Evolutionary conservation across 1,140 invertebrate species (phyloP).

Genomic region (Goniozus legneri): DNA sequence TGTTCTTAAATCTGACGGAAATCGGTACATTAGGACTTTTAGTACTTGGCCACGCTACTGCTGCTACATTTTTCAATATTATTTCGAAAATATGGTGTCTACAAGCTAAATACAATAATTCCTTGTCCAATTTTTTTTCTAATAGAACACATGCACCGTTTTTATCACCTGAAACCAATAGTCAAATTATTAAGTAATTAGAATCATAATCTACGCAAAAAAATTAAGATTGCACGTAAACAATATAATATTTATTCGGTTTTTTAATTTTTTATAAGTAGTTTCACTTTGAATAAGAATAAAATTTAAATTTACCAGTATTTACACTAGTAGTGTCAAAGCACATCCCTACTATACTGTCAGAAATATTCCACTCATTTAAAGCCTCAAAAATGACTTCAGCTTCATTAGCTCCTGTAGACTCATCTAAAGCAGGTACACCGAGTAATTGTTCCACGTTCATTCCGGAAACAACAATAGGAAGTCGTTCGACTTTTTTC

Average conservation of each 20-base stretch:
- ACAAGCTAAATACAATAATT: constrained; percentile 18
- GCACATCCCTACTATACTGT: constrained; percentile 12
- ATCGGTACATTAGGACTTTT: constrained; percentile 10
- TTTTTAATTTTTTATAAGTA: neutral
- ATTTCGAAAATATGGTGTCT: constrained; percentile 18
- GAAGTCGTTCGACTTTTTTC: constrained; percentile 14
- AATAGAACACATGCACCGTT: constrained; percentile 10
- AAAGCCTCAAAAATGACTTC: constrained; percentile 13
- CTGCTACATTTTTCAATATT: constrained; percentile 6
- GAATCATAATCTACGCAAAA: too few relatives aligned
- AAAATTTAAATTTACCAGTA: neutral
- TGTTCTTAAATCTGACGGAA: constrained; percentile 12
- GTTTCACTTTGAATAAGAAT: neutral
- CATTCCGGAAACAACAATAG: constrained; percentile 8
- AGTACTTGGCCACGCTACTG: constrained; percentile 4
- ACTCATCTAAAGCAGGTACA: constrained; percentile 6
- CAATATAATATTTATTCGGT: too few relatives aligned
- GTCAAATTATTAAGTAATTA: too few relatives aligned
- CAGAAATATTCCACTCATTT: constrained; percentile 10
- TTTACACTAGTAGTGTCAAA: constrained; percentile 15
- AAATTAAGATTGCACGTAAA: too few relatives aligned
- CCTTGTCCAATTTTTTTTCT: constrained; percentile 8
- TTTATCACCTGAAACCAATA: constrained; percentile 9
- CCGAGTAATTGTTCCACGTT: constrained; percentile 13
- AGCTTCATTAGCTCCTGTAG: constrained; percentile 4